phyloP scores from a whole-genome alignment of 1,140 invertebrate species.

The Apocrypta bakeri region DNA sequence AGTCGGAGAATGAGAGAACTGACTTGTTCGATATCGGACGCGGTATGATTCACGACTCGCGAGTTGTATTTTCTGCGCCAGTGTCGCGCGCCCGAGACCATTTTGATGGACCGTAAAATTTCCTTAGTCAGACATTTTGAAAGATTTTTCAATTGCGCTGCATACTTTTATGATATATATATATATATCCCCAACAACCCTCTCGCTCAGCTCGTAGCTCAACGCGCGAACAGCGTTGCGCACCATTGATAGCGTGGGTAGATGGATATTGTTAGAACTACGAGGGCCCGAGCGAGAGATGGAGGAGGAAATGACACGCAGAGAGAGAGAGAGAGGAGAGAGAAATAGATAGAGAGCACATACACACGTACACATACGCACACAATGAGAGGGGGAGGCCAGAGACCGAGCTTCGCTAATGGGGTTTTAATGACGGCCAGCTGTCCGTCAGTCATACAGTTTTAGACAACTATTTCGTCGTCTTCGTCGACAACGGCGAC shows the following conservation, averaged over 20 bases:
- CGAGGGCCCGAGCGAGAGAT: not conserved
- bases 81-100: constrained; percentile 22
- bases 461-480: constrained; percentile 67
- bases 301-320: not conserved
- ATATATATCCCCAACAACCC: no score
- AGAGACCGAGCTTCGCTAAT: constrained; percentile 67
- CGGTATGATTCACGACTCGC: constrained; percentile 34
- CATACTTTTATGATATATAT: no score
- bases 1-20: not conserved
- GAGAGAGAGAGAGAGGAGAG: constrained; percentile 42
- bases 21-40: constrained; percentile 22
- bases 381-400: constrained; percentile 54
- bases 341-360: not conserved
- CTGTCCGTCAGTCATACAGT: constrained; percentile 72
- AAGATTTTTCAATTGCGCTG: not conserved
- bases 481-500: not conserved
- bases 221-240: not conserved
- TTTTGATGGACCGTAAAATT: constrained; percentile 43
- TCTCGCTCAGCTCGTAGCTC: no score
- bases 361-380: constrained; percentile 38
- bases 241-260: not conserved
- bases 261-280: constrained; percentile 18
- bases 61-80: constrained; percentile 21
- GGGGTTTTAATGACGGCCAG: constrained; percentile 75
- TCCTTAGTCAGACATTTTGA: not conserved